Base-by-base conservation (phyloP, 2,797 vertebrate species). In the Chromobotia macracanthus region DNA sequence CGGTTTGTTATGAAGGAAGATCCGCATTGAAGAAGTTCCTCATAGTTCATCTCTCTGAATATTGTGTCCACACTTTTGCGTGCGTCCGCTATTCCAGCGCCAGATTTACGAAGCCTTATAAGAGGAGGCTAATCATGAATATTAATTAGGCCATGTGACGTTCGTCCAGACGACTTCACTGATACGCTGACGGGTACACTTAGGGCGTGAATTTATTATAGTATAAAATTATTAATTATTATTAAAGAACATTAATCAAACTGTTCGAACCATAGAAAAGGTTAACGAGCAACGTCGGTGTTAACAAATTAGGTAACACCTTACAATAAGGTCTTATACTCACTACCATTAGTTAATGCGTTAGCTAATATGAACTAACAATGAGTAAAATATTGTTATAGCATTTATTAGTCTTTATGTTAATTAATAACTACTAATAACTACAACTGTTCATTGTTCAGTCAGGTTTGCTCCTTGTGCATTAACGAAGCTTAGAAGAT, bases 71-170 rank as follows among this genome's bases (percentile, higher is more conserved):
- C 61, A 13, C 25, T 61, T 70, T 16, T 18, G 69, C 77, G 12
- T 31, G 8, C 13, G 58, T 65, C 67, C 48, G 23, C 51, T 51
- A 60, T 71, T n/a, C 19, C 11, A 44, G 3, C 1, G 46, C 44
- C 74, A 48, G 44, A 15, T n/a, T n/a, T n/a, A n/a, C n/a, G n/a
- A 71, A 64, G 25, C 67, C 76, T 16, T 18, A 16, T 64, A 21
- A 51, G 1, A 5, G 19, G 55, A 16, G 61, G 0, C 63, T 18
- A 38, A 2, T 72, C 69, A 79, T 72, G 69, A 79, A 79, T 79
- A 79, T 72, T 48, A 72, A 72, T 72, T 46, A 72, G 35, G 3
- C 35, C 19, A 19, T 21, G 5, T 46, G 35, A 16, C 50, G 60
- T 38, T 12, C 1, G 13, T 1, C 10, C 10, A 78, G 19, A 15